Evolutionary conservation across 1,140 invertebrate species (phyloP).

Genomic region (Drosophila virilis): DNA sequence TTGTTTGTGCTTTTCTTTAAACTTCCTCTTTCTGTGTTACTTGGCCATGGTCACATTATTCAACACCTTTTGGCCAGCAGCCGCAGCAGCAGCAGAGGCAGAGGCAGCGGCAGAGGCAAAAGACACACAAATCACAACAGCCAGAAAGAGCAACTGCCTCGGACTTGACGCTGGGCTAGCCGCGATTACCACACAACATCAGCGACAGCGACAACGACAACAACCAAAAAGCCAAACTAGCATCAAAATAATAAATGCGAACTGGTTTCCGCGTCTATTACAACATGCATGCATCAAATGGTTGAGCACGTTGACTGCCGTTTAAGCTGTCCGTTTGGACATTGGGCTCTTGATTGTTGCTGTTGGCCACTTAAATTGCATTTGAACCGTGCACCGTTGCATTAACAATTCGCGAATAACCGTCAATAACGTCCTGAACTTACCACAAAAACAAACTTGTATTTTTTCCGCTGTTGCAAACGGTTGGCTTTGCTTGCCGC

Average conservation of each 20-base stretch:
- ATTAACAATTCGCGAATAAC: neutral
- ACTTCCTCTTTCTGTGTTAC: conserved; percentile 60
- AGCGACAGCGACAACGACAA: conserved; percentile 5
- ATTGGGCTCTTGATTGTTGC: conserved; percentile 26
- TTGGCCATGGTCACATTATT: conserved; percentile 72
- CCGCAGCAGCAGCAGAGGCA: conserved; percentile 19
- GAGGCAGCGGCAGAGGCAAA: conserved; percentile 17
- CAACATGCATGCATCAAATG: conserved; percentile 57
- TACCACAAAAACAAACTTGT: conserved; percentile 9
- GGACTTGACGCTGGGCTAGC: conserved; percentile 51
- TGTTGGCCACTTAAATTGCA: conserved; percentile 19
- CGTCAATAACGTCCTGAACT: conserved; percentile 4
- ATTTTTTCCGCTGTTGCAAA: conserved; percentile 4
- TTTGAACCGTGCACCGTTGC: conserved; percentile 33
- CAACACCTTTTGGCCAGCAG: conserved; percentile 37
- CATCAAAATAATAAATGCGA: conserved; percentile 69
- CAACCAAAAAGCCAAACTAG: conserved; percentile 46
- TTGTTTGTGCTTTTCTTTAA: conserved; percentile 7
- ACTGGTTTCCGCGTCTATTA: conserved; percentile 77
- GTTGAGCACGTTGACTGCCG: conserved; percentile 19
- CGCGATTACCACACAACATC: conserved; percentile 61
- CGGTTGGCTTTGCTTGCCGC: conserved; percentile 27
- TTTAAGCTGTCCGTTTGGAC: conserved; percentile 31
- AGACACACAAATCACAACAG: conserved; percentile 20
- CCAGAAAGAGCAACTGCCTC: conserved; percentile 46